Evolutionary conservation across 2,888 invertebrate species (phyloP), one percentile per base, ranked within the genome.

Genomic region (Oxyscelio sp.): DNA sequence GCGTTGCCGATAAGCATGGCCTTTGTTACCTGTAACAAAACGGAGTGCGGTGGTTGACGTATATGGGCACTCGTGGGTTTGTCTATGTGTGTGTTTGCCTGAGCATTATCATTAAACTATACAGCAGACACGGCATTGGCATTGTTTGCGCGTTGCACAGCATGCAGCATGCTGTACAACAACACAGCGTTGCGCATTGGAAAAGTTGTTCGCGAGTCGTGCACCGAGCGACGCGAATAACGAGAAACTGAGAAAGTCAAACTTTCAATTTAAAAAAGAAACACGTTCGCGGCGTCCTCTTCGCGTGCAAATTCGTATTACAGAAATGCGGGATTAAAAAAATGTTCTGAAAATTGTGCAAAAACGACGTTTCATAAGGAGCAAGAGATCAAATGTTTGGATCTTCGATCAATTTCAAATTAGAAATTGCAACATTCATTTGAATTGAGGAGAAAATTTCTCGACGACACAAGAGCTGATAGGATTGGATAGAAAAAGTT

Each of bases 81-180:
- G 54, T 13, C 45, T 43, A 21, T 40, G 15, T 59, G 79, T 71
- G 58, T 59, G 59, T 52, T 61, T 24, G 15, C 43, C 4, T 61
- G 31, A 48, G 19, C 31, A 70, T 4, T 9, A 34, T 9, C 34
- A 34, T 11, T 11, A 6, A 3, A 6, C 27, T 3, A 27, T 6
- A 27, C 27, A 6, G 27, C 6, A 6, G 3, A 27, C 84, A 85
- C 81, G 78, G 80, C 87, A 87, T 90, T 88, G 88, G 89, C 90
- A 90, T 90, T 90, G 89, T 88, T 88, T 88, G 86, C 87, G 87
- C 87, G 83, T 34, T 2, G 9, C 34, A 34, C 77, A 85, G 66
- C 59, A 40, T 66, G 75, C 66, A 66, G 34, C 56, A 50, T 58
- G 40, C 75, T 50, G 52, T 45, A 66, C 58, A 31, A 77, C 50